Evolutionary conservation across 2,113 vertebrate species (phyloP).

Genomic region (Eptatretus burgeri): DNA sequence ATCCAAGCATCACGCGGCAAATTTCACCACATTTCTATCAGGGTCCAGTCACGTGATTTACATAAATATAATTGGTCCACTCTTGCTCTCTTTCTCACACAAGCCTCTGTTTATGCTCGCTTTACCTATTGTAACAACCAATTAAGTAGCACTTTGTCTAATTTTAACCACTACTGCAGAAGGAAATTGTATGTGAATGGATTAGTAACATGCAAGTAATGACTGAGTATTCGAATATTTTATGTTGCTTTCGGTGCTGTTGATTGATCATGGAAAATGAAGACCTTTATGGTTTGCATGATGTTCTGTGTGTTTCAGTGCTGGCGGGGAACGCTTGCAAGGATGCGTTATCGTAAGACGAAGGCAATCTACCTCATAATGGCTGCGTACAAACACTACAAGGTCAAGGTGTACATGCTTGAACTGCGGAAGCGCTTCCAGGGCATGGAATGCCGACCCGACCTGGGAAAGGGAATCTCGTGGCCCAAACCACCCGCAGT

Average conservation of each 20-base stretch:
- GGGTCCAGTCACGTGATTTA: too few species aligned
- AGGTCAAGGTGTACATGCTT: constrained; percentile 38
- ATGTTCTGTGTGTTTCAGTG: constrained; percentile 18
- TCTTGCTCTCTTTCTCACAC: too few species aligned
- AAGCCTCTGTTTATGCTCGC: too few species aligned
- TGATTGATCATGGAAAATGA: accelerated
- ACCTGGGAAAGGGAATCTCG: constrained; percentile 31
- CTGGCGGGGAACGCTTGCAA: constrained; percentile 48
- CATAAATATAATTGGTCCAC: too few species aligned
- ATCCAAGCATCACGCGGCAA: too few species aligned
- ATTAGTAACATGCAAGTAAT: not conserved
- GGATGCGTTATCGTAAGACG: constrained; percentile 26
- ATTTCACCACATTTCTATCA: too few species aligned
- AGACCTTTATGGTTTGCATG: too few species aligned
- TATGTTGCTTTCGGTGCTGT: not conserved
- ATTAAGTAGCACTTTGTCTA: too few species aligned
- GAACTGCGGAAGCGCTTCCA: constrained; percentile 36
- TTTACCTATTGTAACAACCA: too few species aligned
- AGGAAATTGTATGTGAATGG: too few species aligned
- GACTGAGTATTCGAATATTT: not conserved
- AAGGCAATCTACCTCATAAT: constrained; percentile 41
- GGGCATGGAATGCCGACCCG: constrained; percentile 23
- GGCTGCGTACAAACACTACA: constrained; percentile 43
- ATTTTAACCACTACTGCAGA: too few species aligned
- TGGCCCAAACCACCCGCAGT: constrained; percentile 35